A percentile compares a stretch with the other conserved stretches of the same genome.
Conservation (phyloP, 2,113 vertebrate species). For the Callopanchax toddi region DNA sequence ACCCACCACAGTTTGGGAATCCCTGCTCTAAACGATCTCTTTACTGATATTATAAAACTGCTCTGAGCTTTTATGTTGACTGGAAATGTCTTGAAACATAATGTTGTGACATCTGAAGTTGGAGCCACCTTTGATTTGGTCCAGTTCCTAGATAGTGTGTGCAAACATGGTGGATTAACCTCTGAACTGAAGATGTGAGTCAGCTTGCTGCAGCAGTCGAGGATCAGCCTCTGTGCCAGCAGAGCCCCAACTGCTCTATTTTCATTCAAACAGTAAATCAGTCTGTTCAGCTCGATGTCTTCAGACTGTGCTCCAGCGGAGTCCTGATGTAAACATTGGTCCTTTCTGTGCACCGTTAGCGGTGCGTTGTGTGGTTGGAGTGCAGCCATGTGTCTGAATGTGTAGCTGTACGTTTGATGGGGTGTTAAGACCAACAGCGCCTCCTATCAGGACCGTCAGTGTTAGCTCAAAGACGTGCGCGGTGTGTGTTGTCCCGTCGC, state of each 20-base stretch:
- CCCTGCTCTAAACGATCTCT: too few species aligned
- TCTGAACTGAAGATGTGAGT: conserved; percentile 41
- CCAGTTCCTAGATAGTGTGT: conserved; percentile 5
- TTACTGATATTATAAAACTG: too few species aligned
- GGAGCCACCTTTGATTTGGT: not conserved
- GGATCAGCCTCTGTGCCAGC: not conserved
- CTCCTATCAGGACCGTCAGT: conserved; percentile 41
- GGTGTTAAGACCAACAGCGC: conserved; percentile 37
- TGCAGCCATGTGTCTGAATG: not conserved
- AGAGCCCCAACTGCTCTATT: not conserved
- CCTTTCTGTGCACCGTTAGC: not conserved
- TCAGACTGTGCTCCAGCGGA: not conserved
- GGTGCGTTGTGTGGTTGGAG: not conserved
- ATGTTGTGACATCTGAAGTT: not conserved
- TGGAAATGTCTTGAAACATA: not conserved
- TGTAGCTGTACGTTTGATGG: conserved; percentile 5
- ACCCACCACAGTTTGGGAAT: too few species aligned
- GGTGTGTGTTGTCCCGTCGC: conserved; percentile 35
- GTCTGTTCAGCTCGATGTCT: too few species aligned
- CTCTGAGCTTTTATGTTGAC: too few species aligned
- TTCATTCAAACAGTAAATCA: too few species aligned
- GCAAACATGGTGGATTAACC: conserved; percentile 54
- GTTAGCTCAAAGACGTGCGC: conserved; percentile 49
- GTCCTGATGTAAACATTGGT: too few species aligned
- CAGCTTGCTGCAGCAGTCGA: not conserved